Evolutionary conservation across 2,113 vertebrate species (phyloP).

Genomic region (Cyanoderma ruficeps): DNA sequence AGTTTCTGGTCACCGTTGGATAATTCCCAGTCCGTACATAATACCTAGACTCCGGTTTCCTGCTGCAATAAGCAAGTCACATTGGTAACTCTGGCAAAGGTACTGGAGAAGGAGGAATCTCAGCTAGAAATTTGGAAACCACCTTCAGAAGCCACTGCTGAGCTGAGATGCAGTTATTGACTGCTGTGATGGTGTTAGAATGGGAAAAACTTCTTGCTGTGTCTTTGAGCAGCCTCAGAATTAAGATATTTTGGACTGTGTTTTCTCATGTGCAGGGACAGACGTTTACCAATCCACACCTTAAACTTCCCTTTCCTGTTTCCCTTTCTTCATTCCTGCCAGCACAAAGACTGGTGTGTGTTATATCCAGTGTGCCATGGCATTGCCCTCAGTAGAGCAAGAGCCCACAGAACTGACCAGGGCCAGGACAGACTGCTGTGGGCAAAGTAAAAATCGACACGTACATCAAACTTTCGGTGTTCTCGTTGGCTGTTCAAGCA

Average conservation of each 20-base stretch:
- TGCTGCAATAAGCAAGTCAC: too few relatives aligned
- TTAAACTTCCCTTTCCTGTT: background rate
- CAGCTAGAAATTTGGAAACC: background rate
- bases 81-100: rapidly evolving
- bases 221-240: background rate
- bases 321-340: background rate
- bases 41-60: rapidly evolving
- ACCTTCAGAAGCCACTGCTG: background rate
- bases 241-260: rapidly evolving
- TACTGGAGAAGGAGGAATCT: background rate
- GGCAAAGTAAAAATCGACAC: background rate
- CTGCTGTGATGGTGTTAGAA: background rate
- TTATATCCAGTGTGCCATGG: rapidly evolving
- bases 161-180: background rate
- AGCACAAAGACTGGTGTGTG: rapidly evolving
- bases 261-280: rapidly evolving
- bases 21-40: background rate
- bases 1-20: rapidly evolving
- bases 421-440: background rate
- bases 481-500: rapidly evolving
- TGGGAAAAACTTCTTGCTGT: rapidly evolving
- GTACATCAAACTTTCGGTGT: rapidly evolving
- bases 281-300: rapidly evolving
- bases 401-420: rapidly evolving
- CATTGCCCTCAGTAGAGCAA: rapidly evolving